Evolutionary conservation across 92 coral and sea anemone genomes (phyloP).

Genomic region (Phenganax marumi): DNA sequence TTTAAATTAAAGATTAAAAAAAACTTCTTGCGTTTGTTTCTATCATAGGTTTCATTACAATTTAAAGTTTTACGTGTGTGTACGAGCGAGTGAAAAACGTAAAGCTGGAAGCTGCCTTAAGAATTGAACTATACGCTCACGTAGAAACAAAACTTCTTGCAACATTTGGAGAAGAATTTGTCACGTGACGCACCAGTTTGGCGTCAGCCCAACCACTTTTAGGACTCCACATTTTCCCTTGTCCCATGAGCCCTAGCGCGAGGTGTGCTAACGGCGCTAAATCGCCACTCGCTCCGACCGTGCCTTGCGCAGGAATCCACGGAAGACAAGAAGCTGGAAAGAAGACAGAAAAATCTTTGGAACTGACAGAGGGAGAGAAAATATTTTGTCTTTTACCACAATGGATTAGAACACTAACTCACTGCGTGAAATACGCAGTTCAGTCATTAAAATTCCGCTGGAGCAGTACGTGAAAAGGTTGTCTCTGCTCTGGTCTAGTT

Average conservation of each 20-base stretch:
- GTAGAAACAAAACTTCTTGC: too few species aligned
- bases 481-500: not conserved
- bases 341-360: not conserved
- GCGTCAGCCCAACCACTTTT: slow-evolving; percentile 96
- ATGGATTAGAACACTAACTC: too few species aligned
- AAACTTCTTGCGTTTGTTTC: too few species aligned
- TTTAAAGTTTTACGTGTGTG: too few species aligned
- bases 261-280: slow-evolving; percentile 87
- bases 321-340: slow-evolving; percentile 76
- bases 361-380: too few species aligned
- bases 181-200: slow-evolving; percentile 49
- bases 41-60: too few species aligned
- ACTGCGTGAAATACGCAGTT: not conserved
- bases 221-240: slow-evolving; percentile 97
- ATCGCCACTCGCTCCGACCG: slow-evolving; percentile 98
- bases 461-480: too few species aligned
- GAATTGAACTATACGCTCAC: too few species aligned
- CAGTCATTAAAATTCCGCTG: not conserved
- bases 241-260: slow-evolving; percentile 84
- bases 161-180: not conserved
- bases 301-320: slow-evolving; percentile 93
- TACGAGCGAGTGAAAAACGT: too few species aligned
- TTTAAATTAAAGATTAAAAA: too few species aligned
- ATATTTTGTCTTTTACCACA: too few species aligned
- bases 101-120: too few species aligned